These are phyloP conservation scores for Silurus asotus DNA, from an alignment of 2,113 vertebrate species.

Conservation along the genomic window DNA sequence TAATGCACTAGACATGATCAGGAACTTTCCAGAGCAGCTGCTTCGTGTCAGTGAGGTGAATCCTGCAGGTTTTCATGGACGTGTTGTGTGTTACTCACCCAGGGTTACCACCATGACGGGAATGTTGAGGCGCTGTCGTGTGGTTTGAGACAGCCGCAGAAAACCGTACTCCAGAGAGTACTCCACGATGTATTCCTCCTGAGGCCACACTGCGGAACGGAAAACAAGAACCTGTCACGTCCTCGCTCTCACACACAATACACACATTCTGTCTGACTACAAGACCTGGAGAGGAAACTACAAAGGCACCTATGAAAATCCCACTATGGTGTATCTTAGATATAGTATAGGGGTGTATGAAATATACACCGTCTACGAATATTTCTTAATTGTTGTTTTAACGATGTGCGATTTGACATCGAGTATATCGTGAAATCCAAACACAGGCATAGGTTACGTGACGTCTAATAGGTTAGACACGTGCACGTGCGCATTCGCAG, in stretches of 20 bases:
- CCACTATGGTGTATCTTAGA: neutral
- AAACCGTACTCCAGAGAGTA: constrained; percentile 96
- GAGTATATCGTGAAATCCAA: too few relatives aligned
- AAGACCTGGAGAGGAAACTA: neutral
- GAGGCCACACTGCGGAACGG: constrained; percentile 82
- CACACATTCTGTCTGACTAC: neutral
- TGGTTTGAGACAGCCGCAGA: constrained; percentile 91
- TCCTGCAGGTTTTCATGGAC: neutral
- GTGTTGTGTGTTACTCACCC: constrained; percentile 74
- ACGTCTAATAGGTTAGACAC: too few relatives aligned
- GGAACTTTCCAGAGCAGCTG: neutral
- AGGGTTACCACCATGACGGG: constrained; percentile 97
- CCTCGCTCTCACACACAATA: neutral
- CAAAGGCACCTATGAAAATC: neutral
- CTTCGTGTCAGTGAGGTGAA: neutral
- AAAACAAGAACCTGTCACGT: constrained; percentile 34
- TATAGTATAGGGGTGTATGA: too few relatives aligned
- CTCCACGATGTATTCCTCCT: constrained; percentile 97
- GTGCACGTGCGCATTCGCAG: too few relatives aligned
- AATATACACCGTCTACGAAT: too few relatives aligned
- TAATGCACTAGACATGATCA: neutral
- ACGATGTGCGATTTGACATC: too few relatives aligned
- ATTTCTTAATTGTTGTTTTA: too few relatives aligned
- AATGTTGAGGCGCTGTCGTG: constrained; percentile 91
- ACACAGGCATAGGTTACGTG: too few relatives aligned